Evolutionary conservation across 2,888 invertebrate species (phyloP), one percentile per base, ranked within the genome.

Genomic region (Acrobasis repandana): DNA sequence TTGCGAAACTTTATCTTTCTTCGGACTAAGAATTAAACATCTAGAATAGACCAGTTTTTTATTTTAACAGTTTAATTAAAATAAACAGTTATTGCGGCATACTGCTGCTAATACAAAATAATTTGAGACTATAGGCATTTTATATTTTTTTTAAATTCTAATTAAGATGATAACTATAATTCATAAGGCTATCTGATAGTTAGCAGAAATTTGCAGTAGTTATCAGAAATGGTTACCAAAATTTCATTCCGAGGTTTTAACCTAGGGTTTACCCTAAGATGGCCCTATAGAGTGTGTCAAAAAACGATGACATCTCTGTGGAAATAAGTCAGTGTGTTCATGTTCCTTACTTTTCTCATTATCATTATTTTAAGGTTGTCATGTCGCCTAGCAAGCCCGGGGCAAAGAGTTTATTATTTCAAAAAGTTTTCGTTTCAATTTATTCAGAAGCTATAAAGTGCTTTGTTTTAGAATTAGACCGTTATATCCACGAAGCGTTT

Each of bases 281-380:
- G n/a, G n/a, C n/a, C n/a, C n/a, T n/a, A n/a, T n/a, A n/a, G n/a
- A n/a, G n/a, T n/a, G n/a, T n/a, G n/a, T 28, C 28, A 28, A 28
- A 5, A 36, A 38, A 28, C 14, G 14, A 28, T 38, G 38, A 9
- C 54, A 6, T 54, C 54, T 54, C 54, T 18, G 20, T 14, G 8
- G 6, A 18, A 8, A 20, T 20, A 38, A 2, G 10, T 54, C 66
- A 52, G 67, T 69, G 71, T 76, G 74, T 74, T 76, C 76, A 71
- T 75, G 77, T 79, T 79, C 72, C 79, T 80, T 82, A 79, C 82
- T 80, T 82, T 76, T 66, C 79, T 80, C 80, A 80, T 83, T 82
- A 82, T 69, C 80, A 83, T 84, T 83, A 79, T 80, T 83, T 79
- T 79, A 75, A 79, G 79, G 77, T 77, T 83, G 81, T 78, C 79